phyloP scores from a whole-genome alignment of 2,113 vertebrate genomes.

The Channa maculata region DNA sequence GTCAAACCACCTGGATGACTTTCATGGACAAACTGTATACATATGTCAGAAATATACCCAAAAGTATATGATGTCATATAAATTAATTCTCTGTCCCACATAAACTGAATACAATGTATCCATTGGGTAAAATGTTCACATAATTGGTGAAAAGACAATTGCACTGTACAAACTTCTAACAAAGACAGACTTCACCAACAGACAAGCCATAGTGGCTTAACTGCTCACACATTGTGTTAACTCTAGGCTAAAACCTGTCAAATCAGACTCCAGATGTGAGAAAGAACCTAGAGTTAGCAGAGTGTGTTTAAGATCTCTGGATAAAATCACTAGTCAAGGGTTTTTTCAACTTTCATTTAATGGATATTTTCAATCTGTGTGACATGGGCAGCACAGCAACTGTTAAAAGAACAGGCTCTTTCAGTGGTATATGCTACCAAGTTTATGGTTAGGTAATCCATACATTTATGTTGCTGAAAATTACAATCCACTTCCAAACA shows the following conservation, averaged over 20 bases:
- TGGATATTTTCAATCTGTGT: background rate
- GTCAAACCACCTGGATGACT: no score
- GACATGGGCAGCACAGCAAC: background rate
- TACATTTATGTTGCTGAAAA: no score
- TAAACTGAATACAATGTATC: no score
- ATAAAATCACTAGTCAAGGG: no score
- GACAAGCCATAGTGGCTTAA: background rate
- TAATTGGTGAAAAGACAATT: background rate
- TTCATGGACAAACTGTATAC: no score
- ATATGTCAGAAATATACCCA: no score
- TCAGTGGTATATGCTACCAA: no score
- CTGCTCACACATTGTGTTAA: slow-evolving; percentile 13
- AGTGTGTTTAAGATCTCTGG: background rate
- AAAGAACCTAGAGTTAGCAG: background rate
- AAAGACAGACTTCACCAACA: background rate
- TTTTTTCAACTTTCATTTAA: background rate
- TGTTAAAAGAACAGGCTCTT: no score
- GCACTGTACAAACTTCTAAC: background rate
- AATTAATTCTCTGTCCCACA: no score
- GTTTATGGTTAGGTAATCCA: no score
- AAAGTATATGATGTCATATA: no score
- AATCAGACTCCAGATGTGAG: slow-evolving; percentile 42
- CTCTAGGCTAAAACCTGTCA: slow-evolving; percentile 28
- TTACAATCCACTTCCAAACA: no score
- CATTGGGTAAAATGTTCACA: background rate